Base-by-base conservation (phyloP, 2,888 invertebrate genomes). In the Creontiades dilutus region DNA sequence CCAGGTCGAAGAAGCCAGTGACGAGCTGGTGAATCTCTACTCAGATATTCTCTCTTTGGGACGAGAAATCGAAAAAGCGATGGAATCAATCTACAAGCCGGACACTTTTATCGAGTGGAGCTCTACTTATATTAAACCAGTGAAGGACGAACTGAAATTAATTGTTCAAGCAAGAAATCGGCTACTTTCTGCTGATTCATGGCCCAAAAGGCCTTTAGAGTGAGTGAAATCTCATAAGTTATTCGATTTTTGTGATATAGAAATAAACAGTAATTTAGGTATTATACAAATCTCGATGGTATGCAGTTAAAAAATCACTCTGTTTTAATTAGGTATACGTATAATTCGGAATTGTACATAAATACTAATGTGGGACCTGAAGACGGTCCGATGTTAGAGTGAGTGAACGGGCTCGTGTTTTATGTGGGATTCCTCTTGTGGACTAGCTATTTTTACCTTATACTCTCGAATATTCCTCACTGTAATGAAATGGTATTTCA, bases 201-300 rank as follows among this genome's bases (percentile, higher is more conserved):
- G 95, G 95, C 94, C 95, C 0, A 93, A 94, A 90, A 93, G 95
- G 92, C 95, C 95, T 5, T 92, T 94, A 12, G 87, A 46, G 11
- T 68, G 68, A 68, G 19, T 23, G 13, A 4, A 37, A 68, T 0
- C 23, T 68, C 23, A 13, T 52, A 52, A 5, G 52, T 52, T 52
- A 13, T 52, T 52, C 3, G 37, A 37, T 37, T 37, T n/a, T 37
- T 37, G 37, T 37, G 37, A 37, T 37, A 37, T 37, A 37, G 37
- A 4, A 37, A 37, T 37, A 37, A 37, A 37, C 37, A 37, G 37
- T 37, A 37, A 37, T 37, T 37, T 37, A 37, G 37, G 37, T 37
- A 37, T 37, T 4, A 37, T 37, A 37, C 2, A 37, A 37, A 37
- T 2, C 37, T 37, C 2, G 37, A 7, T 37, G 37, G 37, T 37